Evolutionary conservation across 2,888 invertebrate species (phyloP), one percentile per base, ranked within the genome.

Genomic region (Icerya purchasi): DNA sequence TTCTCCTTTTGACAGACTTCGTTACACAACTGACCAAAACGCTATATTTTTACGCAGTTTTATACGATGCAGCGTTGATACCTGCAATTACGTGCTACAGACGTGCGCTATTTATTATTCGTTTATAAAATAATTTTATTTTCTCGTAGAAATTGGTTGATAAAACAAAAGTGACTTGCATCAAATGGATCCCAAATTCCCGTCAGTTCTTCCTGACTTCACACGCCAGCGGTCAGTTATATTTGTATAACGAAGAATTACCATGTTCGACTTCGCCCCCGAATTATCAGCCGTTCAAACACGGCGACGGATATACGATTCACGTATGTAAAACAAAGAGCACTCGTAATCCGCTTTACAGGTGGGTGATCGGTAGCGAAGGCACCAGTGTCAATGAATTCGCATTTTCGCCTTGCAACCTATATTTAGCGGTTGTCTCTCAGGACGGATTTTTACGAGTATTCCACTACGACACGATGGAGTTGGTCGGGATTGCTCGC

Each of bases 381-480:
- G 84, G 84, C 65, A 82, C 82, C 70, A 81, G 81, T 68, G 89
- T 99, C 69, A 96, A 98, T 72, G 93, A 97, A 73, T 89, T 98
- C 74, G 86, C 89, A 60, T 99, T 98, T 72, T 94, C 94, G 53
- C 94, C 96, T 0, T 90, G 91, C 74, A 89, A 85, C 50, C 80
- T 87, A 59, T 89, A 92, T 73, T 74, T 98, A 65, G 97, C 97
- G 3, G 83, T 91, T 53, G 97, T 91, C 2, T 87, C 92, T 22
- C 94, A 91, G 71, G 91, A 91, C 74, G 98, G 97, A 19, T 89
- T 91, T 71, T 77, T 98, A 50, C 76, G 97, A 63, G 89, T 98
- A 61, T 97, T 96, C 75, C 90, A 94, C 70, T 98, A 94, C 72
- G 89, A 94, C 70, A 88, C 87, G 25, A 94, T 96, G 93, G 97